Evolutionary conservation across 1,140 invertebrate species (phyloP), one percentile per base, ranked within the genome.

Genomic region (Drosophila fuyamai): DNA sequence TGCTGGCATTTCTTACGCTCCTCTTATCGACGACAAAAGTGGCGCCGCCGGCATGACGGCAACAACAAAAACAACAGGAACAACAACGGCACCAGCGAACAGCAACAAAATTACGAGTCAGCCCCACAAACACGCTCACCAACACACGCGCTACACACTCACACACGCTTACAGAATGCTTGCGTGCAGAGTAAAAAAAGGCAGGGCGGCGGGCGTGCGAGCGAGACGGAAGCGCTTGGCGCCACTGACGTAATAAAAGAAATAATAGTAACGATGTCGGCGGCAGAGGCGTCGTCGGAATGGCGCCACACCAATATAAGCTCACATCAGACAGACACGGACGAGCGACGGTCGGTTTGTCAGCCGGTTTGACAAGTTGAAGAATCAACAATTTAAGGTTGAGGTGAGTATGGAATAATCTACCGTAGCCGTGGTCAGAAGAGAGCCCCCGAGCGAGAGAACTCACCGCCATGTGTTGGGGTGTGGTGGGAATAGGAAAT

Each of bases 231-330:
- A 84, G 82, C 83, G 89, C 85, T 89, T 91, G 90, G 90, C 90
- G 90, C 90, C 90, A 91, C 90, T 92, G 90, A 92, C 90, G 90
- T 92, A 92, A 92, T 92, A 88, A 92, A 92, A 92, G 90, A 91
- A 88, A 88, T 88, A 88, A 90, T 92, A 91, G 90, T 91, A 88
- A 91, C 82, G 82, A 91, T 85, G 90, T 83, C 76, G 85, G 79
- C 89, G 76, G 58, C 58, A 61, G 50, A 61, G 58, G 80, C 79
- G 74, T 81, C 81, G 81, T 85, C 81, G 82, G 80, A 86, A 88
- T 92, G 90, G 90, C 90, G 90, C 90, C 90, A 90, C 90, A 90
- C 76, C 79, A 90, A 91, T 79, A 90, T 81, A 91, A 75, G 86
- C 83, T 83, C 88, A 88, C 88, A 88, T 82, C 85, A 84, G 77